Base-by-base conservation (phyloP, 1,140 invertebrate species). In the Lepidurus arcticus region DNA sequence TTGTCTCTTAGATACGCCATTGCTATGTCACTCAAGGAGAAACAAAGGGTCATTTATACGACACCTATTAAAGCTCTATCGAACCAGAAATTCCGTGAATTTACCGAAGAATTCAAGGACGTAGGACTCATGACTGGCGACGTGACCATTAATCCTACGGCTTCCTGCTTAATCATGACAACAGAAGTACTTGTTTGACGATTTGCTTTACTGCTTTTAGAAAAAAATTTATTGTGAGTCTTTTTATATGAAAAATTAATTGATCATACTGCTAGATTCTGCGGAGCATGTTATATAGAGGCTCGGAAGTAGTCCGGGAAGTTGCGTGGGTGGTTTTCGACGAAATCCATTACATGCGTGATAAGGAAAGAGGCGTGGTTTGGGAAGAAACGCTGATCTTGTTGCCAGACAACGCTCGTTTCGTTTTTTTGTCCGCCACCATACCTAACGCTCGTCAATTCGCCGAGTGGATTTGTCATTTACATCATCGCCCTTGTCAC, bases 261-360 rank as follows among this genome's bases (percentile, higher is more conserved):
- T 13, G 26, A 43, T 74, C 2, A 74, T 74, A 42, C 80, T 82
- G 84, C 80, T 83, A 92, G 91, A 99, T 99, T 90, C 87, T 99
- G 77, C 87, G 98, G 81, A 98, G 96, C 83, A 99, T 99, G 98
- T 87, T 99, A 26, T 99, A 99, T 83, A 88, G 97, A 84, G 98
- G 98, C 78, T 98, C 96, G 53, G 97, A 99, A 87, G 87, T 97
- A 10, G 99, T 98, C 92, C 88, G 97, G 81, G 98, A 99, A 90
- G 96, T 99, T 6, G 98, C 96, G 74, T 99, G 98, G 98, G 98
- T 99, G 10, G 89, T 99, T 76, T 99, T 99, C 88, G 98, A 99
- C 86, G 98, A 99, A 88, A 99, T 99, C 83, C 98, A 99, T 87
- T 99, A 99, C 84, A 99, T 99, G 98, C 88, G 98, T 84, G 97